Conservation (phyloP, 1,140 invertebrate genomes). For the Drosophila auraria region DNA sequence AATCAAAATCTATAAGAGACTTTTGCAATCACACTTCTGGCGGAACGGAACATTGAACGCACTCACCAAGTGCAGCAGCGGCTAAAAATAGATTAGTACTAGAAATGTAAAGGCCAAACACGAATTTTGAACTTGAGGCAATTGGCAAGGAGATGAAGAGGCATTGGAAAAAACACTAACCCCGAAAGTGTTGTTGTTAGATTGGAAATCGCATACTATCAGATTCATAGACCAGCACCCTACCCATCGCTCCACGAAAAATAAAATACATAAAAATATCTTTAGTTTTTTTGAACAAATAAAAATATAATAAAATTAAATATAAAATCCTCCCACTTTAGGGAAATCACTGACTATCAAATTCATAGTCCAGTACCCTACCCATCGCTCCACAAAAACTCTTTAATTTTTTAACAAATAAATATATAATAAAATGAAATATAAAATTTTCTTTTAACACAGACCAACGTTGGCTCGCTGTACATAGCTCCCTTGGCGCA, state of each 20-base stretch:
- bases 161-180: background rate
- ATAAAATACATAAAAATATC: too few relatives aligned
- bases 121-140: slow-evolving; percentile 79
- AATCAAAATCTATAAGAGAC: slow-evolving; percentile 15
- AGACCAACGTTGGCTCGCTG: slow-evolving; percentile 82
- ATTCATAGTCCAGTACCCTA: too few relatives aligned
- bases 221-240: too few relatives aligned
- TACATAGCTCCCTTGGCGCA: slow-evolving; percentile 80
- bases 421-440: background rate
- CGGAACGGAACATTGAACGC: slow-evolving; percentile 66
- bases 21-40: slow-evolving; percentile 30
- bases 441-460: background rate
- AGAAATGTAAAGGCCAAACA: slow-evolving; percentile 70
- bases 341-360: too few relatives aligned
- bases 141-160: background rate
- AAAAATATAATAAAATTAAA: too few relatives aligned
- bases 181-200: too few relatives aligned
- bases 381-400: too few relatives aligned
- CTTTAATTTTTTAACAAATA: background rate
- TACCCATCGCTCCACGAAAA: too few relatives aligned
- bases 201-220: too few relatives aligned
- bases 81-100: slow-evolving; percentile 50
- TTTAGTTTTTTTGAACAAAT: too few relatives aligned
- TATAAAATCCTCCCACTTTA: too few relatives aligned
- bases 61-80: slow-evolving; percentile 50